Percentiles rank a stretch among this genome's conserved stretches.
phyloP scores from a whole-genome alignment of 2,888 invertebrate genomes.

The Metacarcinus magister region DNA sequence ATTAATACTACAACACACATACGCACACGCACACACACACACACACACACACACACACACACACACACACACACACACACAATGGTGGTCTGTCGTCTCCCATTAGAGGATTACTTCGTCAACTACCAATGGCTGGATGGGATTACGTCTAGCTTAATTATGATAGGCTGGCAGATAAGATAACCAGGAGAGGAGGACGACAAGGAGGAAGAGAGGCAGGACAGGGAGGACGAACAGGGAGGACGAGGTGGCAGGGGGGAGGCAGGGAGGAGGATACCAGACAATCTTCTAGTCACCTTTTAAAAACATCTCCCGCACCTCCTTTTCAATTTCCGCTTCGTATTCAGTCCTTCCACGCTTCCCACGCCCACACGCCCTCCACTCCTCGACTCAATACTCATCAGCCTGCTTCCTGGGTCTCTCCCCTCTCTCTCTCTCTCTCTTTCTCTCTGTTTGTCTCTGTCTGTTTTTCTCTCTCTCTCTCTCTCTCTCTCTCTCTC shows the following conservation, averaged over 20 bases:
- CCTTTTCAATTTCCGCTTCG: background rate
- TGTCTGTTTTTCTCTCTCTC: background rate
- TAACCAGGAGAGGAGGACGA: background rate
- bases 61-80: slow-evolving; percentile 40
- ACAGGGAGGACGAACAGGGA: background rate
- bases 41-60: slow-evolving; percentile 48
- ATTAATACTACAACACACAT: background rate
- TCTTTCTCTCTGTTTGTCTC: background rate
- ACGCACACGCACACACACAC: slow-evolving; percentile 19
- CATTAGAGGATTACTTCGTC: background rate
- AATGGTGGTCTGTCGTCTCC: background rate
- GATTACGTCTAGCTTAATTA: slow-evolving; percentile 37
- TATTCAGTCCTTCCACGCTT: background rate
- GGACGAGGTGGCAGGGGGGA: background rate
- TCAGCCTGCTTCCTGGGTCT: background rate
- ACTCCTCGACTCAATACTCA: background rate
- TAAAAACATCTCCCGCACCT: background rate
- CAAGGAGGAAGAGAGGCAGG: background rate
- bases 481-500: background rate
- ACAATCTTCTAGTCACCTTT: background rate
- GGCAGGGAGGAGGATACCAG: background rate
- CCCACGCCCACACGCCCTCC: background rate
- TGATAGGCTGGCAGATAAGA: slow-evolving; percentile 21
- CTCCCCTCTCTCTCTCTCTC: background rate
- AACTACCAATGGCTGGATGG: background rate